These are phyloP conservation scores for Pampusana beccarii DNA, from an alignment of 2,113 vertebrate genomes.

Conservation along the genomic window DNA sequence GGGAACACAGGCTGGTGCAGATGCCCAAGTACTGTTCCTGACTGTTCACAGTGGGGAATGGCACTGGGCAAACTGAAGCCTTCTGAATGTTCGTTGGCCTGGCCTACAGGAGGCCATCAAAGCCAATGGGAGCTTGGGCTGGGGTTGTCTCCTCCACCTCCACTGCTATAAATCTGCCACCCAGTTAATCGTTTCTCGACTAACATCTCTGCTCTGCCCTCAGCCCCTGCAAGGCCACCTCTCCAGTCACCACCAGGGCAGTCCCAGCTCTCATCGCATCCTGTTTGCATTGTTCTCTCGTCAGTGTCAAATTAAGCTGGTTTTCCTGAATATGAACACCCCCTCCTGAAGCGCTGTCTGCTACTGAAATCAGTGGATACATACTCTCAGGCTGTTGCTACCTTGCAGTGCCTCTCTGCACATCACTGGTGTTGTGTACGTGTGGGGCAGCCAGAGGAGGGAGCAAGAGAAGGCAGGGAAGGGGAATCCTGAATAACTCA, in stretches of 20 bases:
- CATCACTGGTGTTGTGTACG: not conserved
- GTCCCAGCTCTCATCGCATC: constrained; percentile 15
- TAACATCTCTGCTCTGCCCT: constrained; percentile 48
- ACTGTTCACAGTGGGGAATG: constrained; percentile 44
- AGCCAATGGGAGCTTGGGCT: constrained; percentile 39
- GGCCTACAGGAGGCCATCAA: not conserved
- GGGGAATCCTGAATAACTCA: not conserved
- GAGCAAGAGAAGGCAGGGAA: not conserved
- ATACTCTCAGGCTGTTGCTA: constrained; percentile 41
- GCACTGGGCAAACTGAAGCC: constrained; percentile 21
- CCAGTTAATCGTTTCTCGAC: constrained; percentile 8
- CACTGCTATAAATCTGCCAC: constrained; percentile 15
- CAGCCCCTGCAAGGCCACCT: constrained; percentile 37
- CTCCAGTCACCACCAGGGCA: constrained; percentile 26
- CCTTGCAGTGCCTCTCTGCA: not conserved
- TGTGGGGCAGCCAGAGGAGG: not conserved
- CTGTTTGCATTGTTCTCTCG: not conserved
- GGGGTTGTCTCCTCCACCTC: constrained; percentile 14
- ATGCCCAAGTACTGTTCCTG: constrained; percentile 31
- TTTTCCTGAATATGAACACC: not conserved
- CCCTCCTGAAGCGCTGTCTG: not conserved
- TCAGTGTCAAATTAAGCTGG: constrained; percentile 29
- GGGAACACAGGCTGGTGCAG: not conserved
- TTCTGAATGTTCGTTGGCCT: not conserved
- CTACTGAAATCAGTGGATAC: not conserved